Evolutionary conservation across 2,797 vertebrate species (phyloP), one percentile per base, ranked within the genome.

Genomic region (Mastacembelus armatus): DNA sequence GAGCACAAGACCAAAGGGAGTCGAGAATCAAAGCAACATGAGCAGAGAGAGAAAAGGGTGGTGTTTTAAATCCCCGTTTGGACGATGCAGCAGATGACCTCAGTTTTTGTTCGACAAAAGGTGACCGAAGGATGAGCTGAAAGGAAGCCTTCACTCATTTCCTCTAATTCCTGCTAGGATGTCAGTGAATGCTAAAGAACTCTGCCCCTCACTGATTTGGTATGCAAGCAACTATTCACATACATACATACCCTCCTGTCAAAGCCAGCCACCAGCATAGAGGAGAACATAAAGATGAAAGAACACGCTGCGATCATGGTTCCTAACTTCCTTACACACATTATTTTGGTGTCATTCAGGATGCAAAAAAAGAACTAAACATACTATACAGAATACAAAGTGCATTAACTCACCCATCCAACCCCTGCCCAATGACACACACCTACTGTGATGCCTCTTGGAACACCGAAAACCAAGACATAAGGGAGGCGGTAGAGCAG

Each of bases 381-480:
- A 52, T 71, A 89, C 78, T 91, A 75, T 88, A 91, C 81, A 89
- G 82, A 81, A 88, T 91, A 92, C 88, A 92, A 92, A 92, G 91
- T 93, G 89, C 91, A 88, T 88, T 89, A 84, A 88, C 84, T 88
- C 87, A 75, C 85, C 86, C 73, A 30, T 74, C 69, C 78, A 66
- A 70, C 68, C 85, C 77, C 77, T 68, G 78, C 84, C 71, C 14
- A 56, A 73, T 69, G 78, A 91, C 80, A 80, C 79, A 84, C 83
- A 81, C 83, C 80, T 81, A 88, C 81, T 81, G 78, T 78, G 83
- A 89, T 84, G 85, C 83, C 85, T 88, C 86, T 89, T 77, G 85
- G 88, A 85, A 84, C 74, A 80, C 42, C 49, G 51, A 85, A 83
- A 86, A 83, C 80, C 87, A 84, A 87, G 91, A 89, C 81, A 83